Evolutionary conservation across 2,113 vertebrate genomes (phyloP).

Genomic region (Hystrix cristata): DNA sequence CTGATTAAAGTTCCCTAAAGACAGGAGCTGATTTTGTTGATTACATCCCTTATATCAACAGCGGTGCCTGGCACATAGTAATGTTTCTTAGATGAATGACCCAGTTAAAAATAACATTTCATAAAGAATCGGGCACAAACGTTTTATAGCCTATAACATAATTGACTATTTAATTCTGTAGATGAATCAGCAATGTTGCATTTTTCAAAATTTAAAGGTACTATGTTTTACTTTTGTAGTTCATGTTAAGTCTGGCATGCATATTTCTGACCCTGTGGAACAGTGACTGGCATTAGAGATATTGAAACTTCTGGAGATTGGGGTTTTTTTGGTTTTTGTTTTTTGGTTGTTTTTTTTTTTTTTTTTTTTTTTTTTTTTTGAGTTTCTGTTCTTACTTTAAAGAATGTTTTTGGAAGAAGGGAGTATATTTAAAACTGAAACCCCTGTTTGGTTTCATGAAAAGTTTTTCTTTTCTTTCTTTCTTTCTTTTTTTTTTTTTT

Average conservation of each 20-base stretch:
- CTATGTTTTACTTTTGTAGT: not conserved
- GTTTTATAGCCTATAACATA: conserved; percentile 4
- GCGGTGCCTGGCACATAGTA: not conserved
- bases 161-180: not conserved
- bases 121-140: not conserved
- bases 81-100: conserved; percentile 17
- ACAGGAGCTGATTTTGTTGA: conserved; percentile 40
- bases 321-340: no score
- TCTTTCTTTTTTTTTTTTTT: not conserved
- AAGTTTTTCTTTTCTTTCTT: not conserved
- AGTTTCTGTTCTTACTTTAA: no score
- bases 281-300: not conserved
- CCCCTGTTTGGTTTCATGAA: no score
- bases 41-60: not conserved
- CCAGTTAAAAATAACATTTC: not conserved
- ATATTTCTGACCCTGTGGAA: not conserved
- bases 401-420: no score
- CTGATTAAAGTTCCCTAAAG: conserved; percentile 18
- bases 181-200: not conserved
- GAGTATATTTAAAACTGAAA: no score
- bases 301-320: not conserved
- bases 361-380: not conserved
- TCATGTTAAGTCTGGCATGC: not conserved
- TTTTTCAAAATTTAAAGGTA: not conserved
- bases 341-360: no score